These are phyloP conservation scores for Coccyzus lansbergi DNA, from an alignment of 2,797 vertebrate species.

Conservation along the genomic window DNA sequence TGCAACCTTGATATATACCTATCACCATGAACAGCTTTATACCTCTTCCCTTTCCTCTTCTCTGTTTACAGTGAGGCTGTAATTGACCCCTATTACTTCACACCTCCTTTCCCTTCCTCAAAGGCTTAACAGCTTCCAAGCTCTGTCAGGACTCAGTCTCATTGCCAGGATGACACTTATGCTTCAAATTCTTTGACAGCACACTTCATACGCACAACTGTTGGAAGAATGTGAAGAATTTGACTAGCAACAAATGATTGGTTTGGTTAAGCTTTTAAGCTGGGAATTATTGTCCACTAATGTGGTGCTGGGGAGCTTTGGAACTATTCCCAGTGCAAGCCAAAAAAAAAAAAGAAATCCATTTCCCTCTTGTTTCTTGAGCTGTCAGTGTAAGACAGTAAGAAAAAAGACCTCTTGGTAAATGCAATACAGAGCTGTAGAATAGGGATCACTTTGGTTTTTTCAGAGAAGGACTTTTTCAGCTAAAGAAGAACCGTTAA, in stretches of 20 bases:
- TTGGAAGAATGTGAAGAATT: constrained; percentile 12
- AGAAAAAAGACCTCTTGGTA: not conserved
- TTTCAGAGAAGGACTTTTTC: not conserved
- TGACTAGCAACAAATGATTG: not conserved
- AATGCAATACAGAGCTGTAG: not conserved
- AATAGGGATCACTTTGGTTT: not conserved
- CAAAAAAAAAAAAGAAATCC: not conserved
- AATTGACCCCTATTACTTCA: not conserved
- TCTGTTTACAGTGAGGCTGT: not conserved
- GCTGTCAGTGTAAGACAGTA: not conserved
- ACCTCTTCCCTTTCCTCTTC: not conserved
- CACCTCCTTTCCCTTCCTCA: not conserved
- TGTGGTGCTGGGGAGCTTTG: not conserved
- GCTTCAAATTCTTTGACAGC: not conserved
- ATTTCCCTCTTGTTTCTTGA: not conserved
- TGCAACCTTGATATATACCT: rapidly evolving
- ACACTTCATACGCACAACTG: not conserved
- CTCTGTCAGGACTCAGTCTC: not conserved
- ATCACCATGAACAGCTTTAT: not conserved
- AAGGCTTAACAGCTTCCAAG: not conserved
- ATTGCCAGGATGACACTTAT: not conserved
- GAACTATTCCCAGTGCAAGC: not conserved
- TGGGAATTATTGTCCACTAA: not conserved
- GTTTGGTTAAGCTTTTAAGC: not conserved
- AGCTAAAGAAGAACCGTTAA: not conserved